Base-by-base conservation (phyloP, 2,113 vertebrate genomes). In the Osmerus mordax region DNA sequence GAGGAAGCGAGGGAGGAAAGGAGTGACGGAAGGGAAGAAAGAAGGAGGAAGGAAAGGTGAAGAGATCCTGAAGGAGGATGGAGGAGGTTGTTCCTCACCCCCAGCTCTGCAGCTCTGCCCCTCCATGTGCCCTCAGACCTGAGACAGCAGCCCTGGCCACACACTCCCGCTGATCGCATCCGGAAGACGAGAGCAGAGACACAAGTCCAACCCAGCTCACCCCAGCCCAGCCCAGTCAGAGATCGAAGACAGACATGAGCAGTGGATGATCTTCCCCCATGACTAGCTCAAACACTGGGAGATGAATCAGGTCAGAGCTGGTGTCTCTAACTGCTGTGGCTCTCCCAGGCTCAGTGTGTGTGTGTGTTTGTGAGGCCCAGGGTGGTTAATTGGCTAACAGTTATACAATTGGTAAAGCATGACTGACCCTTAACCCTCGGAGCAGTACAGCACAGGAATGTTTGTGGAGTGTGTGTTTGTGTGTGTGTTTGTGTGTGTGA, bases 81-180 rank as follows among this genome's bases (percentile, higher is more conserved):
- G 41, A 47, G 41, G 41, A 47, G 41, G 41, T 47, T 9, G 3
- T 47, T 2, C 7, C 41, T 47, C 41, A 9, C 41, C 79, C 88
- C 80, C 82, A 74, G 73, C 29, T 80, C 69, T 79, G 74, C 47
- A 78, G 74, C 78, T 70, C 68, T 69, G 53, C 53, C 67, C 63
- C 58, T 87, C 75, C 84, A 89, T 88, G 70, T 83, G 61, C 62
- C 66, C 60, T 25, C 65, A 71, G 69, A 77, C 68, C 56, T 11
- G 55, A 23, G 51, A 12, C n/a, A 19, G 25, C 18, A 60, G 12
- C 41, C 53, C 61, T 59, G 51, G 9, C 19, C 58, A 19, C 3
- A 5, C 55, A 4, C 55, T 6, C 36, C 65, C 21, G 41, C 19
- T 51, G 12, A 3, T 4, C 0, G 55, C 23, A 47, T n/a, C 41